Conservation (phyloP, 2,113 vertebrate genomes). For the Brienomyrus longianalis region DNA sequence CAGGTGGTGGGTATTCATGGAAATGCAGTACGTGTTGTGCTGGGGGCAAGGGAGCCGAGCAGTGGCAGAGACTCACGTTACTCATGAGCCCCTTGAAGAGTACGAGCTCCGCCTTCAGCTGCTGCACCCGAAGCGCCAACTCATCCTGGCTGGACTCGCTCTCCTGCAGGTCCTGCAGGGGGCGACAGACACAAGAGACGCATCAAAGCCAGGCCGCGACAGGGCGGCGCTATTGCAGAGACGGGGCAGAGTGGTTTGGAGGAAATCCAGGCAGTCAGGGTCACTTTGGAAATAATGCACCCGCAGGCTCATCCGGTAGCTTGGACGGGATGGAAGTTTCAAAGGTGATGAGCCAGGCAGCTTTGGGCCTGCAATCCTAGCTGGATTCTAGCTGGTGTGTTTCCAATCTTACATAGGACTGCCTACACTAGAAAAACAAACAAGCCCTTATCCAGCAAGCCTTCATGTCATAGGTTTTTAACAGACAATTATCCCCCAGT, state of each 20-base stretch:
- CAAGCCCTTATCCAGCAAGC: neutral
- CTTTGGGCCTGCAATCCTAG: neutral
- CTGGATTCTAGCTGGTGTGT: neutral
- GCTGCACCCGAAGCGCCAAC: constrained; percentile 83
- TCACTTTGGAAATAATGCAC: constrained; percentile 6
- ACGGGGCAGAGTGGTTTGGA: neutral
- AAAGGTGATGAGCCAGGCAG: neutral
- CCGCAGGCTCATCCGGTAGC: neutral
- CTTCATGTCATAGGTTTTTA: neutral
- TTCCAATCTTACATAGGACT: neutral
- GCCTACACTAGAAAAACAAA: neutral
- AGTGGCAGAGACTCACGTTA: constrained; percentile 68
- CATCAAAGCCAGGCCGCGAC: neutral
- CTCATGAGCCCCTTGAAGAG: constrained; percentile 98
- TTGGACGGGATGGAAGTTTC: neutral
- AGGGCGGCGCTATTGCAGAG: neutral
- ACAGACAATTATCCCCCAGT: neutral
- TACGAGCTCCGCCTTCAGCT: constrained; percentile 88
- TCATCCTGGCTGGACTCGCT: constrained; percentile 92
- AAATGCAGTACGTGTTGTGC: neutral
- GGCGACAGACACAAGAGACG: neutral
- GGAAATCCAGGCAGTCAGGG: neutral
- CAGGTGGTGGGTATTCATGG: neutral
- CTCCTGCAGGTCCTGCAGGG: constrained; percentile 80
- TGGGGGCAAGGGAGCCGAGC: neutral